Percentiles rank a stretch among this genome's conserved stretches.
Evolutionary conservation across 64 coral and sea anemone species (phyloP).

Genomic region (Orbicella faveolata): DNA sequence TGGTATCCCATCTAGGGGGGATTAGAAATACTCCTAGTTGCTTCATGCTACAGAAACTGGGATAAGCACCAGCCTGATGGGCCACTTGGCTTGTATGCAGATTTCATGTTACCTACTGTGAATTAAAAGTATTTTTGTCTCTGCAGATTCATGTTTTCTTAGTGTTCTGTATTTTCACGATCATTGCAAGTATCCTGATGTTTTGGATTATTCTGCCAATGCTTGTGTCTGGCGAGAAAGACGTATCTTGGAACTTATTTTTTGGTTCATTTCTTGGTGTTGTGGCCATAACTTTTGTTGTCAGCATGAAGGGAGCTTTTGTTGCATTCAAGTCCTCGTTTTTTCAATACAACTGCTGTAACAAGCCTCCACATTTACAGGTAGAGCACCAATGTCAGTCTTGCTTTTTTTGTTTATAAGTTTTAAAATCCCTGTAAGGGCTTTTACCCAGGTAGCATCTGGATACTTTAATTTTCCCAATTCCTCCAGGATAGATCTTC

Average conservation of each 20-base stretch:
- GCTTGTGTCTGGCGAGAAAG: slow-evolving; percentile 13
- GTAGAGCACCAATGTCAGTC: not conserved
- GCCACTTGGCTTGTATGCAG: too few species aligned
- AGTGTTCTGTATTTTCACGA: slow-evolving; percentile 42
- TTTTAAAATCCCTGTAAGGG: too few species aligned
- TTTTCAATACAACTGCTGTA: slow-evolving; percentile 56
- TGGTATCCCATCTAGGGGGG: too few species aligned
- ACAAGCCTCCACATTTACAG: slow-evolving; percentile 38
- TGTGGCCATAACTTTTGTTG: slow-evolving; percentile 52
- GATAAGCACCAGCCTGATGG: too few species aligned
- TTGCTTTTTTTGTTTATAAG: too few species aligned
- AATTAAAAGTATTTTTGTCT: not conserved
- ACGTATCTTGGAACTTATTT: slow-evolving; percentile 52
- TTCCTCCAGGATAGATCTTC: too few species aligned
- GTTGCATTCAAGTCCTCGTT: slow-evolving; percentile 46
- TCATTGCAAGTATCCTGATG: slow-evolving; percentile 44
- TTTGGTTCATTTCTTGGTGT: slow-evolving; percentile 59
- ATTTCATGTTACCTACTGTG: too few species aligned
- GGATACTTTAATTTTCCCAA: too few species aligned
- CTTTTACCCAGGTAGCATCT: not conserved
- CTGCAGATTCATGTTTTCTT: slow-evolving; percentile 56
- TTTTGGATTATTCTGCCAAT: slow-evolving; percentile 54
- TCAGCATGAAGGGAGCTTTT: slow-evolving; percentile 63
- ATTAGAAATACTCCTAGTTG: too few species aligned
- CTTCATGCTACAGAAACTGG: too few species aligned